These are phyloP conservation scores for Alviniconcha marisindica DNA, from an alignment of 1,140 invertebrate genomes.

Conservation along the genomic window DNA sequence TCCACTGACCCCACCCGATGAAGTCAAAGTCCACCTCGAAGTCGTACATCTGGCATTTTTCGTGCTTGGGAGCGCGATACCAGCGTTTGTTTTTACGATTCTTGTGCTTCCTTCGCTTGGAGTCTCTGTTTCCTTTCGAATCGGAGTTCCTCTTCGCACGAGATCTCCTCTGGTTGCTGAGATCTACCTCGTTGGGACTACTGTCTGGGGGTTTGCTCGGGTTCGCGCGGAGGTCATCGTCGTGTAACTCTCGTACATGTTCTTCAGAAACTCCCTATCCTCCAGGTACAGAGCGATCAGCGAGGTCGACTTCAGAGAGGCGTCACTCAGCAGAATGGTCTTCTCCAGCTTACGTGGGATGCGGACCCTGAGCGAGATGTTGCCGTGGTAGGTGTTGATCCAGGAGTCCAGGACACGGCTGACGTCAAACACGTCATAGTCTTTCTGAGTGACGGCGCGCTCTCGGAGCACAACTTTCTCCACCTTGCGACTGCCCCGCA, in stretches of 20 bases:
- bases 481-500: conserved; percentile 25
- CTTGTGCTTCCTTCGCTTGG: conserved; percentile 38
- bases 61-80: conserved; percentile 39
- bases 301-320: conserved; percentile 31
- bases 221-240: conserved; percentile 20
- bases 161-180: neutral
- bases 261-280: conserved; percentile 57
- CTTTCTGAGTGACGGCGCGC: conserved; percentile 25
- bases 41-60: conserved; percentile 58
- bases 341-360: conserved; percentile 41
- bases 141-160: conserved; percentile 3
- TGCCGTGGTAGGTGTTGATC: conserved; percentile 53
- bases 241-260: conserved; percentile 58
- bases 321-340: conserved; percentile 17
- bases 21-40: conserved; percentile 96
- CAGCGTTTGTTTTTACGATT: conserved; percentile 45
- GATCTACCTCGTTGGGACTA: neutral
- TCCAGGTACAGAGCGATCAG: conserved; percentile 63
- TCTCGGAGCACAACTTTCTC: conserved; percentile 42
- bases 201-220: neutral
- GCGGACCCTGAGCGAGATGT: conserved; percentile 50
- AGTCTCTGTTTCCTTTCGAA: conserved; percentile 15
- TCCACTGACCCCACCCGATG: conserved; percentile 99
- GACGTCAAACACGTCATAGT: conserved; percentile 54
- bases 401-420: conserved; percentile 42